Evolutionary conservation across 2,113 vertebrate species (phyloP).

Genomic region (Sylvietta virens): DNA sequence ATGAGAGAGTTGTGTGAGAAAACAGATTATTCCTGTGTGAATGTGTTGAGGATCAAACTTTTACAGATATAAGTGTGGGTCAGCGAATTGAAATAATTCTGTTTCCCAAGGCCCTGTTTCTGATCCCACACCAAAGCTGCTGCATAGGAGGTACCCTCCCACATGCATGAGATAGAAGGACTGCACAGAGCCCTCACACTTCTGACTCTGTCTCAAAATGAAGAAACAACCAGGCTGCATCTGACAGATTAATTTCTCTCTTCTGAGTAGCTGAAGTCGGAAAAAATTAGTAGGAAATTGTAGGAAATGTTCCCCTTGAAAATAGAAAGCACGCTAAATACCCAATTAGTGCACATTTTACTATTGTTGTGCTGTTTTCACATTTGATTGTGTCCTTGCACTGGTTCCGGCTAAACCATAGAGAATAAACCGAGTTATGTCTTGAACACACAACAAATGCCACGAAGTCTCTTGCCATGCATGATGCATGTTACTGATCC

Average conservation of each 20-base stretch:
- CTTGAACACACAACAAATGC: not conserved
- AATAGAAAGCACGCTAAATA: not conserved
- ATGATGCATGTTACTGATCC: not conserved
- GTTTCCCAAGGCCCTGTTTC: not conserved
- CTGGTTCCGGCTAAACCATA: not conserved
- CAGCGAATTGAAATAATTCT: not conserved
- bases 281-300: not conserved
- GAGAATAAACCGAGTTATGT: not conserved
- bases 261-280: not conserved
- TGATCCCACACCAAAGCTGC: not conserved
- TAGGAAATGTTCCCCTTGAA: not conserved
- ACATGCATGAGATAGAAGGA: not conserved
- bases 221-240: not conserved
- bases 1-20: not conserved
- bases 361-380: not conserved
- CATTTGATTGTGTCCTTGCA: not conserved
- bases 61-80: not conserved
- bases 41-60: not conserved
- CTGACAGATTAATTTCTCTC: not conserved
- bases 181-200: not conserved
- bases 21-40: not conserved
- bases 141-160: not conserved
- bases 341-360: not conserved
- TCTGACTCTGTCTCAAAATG: not conserved
- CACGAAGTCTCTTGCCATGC: rapidly evolving